phyloP scores from a whole-genome alignment of 2,888 invertebrate genomes.

The Trissolcus japonicus region DNA sequence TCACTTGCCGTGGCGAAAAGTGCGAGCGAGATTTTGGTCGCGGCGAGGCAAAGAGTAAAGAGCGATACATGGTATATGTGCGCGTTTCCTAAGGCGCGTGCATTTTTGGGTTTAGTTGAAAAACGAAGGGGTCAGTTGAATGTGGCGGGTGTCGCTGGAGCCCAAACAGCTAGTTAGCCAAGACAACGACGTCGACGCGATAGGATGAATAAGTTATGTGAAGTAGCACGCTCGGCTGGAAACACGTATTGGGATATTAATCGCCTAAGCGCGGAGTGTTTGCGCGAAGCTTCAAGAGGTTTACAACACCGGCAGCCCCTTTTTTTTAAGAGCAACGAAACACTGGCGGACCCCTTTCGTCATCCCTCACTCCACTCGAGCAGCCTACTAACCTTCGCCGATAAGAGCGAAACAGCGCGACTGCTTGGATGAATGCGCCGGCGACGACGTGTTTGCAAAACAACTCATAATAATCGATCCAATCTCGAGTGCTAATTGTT shows the following conservation, averaged over 20 bases:
- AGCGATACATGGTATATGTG: not conserved
- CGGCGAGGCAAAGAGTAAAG: conserved; percentile 16
- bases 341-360: conserved; percentile 64
- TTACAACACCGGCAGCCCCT: conserved; percentile 58
- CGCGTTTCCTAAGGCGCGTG: conserved; percentile 23
- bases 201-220: conserved; percentile 57
- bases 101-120: conserved; percentile 43
- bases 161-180: conserved; percentile 59
- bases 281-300: conserved; percentile 60
- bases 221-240: conserved; percentile 56
- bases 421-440: conserved; percentile 68
- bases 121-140: conserved; percentile 53
- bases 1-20: conserved; percentile 37
- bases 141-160: conserved; percentile 46
- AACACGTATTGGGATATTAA: conserved; percentile 61
- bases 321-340: conserved; percentile 67
- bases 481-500: conserved; percentile 70
- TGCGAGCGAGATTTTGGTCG: conserved; percentile 12
- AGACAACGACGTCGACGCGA: conserved; percentile 58
- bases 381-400: conserved; percentile 57
- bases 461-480: conserved; percentile 65
- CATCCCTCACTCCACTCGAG: conserved; percentile 56
- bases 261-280: conserved; percentile 58
- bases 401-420: not conserved
- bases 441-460: conserved; percentile 69